phyloP scores from a whole-genome alignment of 2,888 invertebrate genomes.

The Ochlodes sylvanus region DNA sequence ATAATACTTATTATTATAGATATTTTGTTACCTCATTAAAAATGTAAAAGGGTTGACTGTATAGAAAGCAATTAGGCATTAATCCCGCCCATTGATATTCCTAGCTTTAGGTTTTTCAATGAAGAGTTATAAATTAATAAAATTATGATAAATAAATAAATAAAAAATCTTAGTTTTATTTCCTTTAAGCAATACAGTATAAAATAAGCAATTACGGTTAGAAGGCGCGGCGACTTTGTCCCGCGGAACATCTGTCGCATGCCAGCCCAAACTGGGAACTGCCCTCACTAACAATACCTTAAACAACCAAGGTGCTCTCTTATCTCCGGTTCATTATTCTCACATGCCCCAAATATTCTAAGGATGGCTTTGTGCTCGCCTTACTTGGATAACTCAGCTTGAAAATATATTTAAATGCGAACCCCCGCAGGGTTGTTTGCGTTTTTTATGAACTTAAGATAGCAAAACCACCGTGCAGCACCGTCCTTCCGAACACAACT shows the following conservation, averaged over 20 bases:
- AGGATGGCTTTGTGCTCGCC: slow-evolving; percentile 12
- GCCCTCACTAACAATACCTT: slow-evolving; percentile 55
- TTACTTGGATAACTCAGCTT: background rate
- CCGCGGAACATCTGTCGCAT: slow-evolving; percentile 52
- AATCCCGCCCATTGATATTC: too few relatives aligned
- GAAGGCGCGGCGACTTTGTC: slow-evolving; percentile 48
- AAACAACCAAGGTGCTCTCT: slow-evolving; percentile 44
- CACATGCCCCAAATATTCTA: slow-evolving; percentile 29
- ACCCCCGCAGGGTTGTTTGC: too few relatives aligned
- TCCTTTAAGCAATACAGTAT: slow-evolving; percentile 41
- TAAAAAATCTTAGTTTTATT: slow-evolving; percentile 40
- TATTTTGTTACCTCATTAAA: too few relatives aligned
- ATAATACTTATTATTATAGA: too few relatives aligned
- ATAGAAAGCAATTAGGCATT: too few relatives aligned
- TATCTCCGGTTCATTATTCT: slow-evolving; percentile 32
- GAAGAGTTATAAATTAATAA: too few relatives aligned
- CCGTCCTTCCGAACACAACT: too few relatives aligned
- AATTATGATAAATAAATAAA: too few relatives aligned
- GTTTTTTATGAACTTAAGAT: too few relatives aligned
- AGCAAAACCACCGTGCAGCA: too few relatives aligned
- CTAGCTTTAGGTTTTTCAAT: too few relatives aligned
- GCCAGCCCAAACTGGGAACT: slow-evolving; percentile 50
- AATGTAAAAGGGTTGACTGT: too few relatives aligned
- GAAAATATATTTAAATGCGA: background rate
- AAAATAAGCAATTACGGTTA: slow-evolving; percentile 50